Conservation (phyloP, 2,797 vertebrate genomes). For the Buceros bicornis region DNA sequence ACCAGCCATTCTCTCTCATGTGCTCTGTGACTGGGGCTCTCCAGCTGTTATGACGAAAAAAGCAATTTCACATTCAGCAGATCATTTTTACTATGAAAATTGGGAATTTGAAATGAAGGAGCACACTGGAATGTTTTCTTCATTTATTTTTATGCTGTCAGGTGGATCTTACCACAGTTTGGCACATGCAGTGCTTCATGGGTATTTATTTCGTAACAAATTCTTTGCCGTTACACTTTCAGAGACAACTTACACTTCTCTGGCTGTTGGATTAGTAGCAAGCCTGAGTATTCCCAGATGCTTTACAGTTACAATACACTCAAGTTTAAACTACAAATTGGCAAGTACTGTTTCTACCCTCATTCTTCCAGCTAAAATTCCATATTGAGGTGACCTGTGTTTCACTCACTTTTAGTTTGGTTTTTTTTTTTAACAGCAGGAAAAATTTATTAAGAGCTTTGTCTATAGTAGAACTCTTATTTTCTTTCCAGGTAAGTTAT, state of each 20-base stretch:
- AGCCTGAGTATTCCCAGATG: background rate
- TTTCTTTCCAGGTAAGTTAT: constrained; percentile 43
- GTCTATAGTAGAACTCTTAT: background rate
- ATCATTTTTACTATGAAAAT: background rate
- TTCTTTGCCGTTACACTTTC: background rate
- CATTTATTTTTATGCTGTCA: background rate
- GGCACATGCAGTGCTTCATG: background rate
- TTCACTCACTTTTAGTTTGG: background rate
- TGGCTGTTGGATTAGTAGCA: background rate
- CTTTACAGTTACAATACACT: background rate
- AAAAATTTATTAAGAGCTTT: background rate
- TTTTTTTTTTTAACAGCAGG: background rate
- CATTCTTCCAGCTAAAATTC: background rate
- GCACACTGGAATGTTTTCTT: background rate
- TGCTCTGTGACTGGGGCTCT: background rate
- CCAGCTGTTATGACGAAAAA: background rate
- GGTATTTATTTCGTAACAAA: background rate
- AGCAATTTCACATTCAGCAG: background rate
- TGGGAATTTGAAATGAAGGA: background rate
- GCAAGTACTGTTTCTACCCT: background rate
- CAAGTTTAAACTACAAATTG: background rate
- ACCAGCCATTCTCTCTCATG: background rate
- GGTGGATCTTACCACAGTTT: background rate
- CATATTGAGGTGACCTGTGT: background rate
- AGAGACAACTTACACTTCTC: background rate